These are phyloP conservation scores for Cryptotermes secundus DNA, from an alignment of 1,140 invertebrate genomes.

Conservation along the genomic window DNA sequence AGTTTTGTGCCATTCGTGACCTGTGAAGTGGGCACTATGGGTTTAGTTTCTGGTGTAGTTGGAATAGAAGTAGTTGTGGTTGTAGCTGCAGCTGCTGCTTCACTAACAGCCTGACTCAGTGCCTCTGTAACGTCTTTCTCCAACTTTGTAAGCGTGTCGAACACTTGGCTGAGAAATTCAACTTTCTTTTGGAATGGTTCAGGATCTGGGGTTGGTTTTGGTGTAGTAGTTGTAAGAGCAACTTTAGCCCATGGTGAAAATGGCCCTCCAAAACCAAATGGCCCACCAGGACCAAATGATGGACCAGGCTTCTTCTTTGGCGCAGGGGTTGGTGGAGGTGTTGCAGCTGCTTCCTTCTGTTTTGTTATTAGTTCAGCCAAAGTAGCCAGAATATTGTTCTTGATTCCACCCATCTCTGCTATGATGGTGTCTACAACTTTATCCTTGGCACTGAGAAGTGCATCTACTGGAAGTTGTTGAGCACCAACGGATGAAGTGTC, in stretches of 20 bases:
- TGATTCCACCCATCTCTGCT: constrained; percentile 44
- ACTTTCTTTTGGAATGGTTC: constrained; percentile 48
- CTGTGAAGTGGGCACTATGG: background rate
- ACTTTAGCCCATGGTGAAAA: background rate
- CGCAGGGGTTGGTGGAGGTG: constrained; percentile 37
- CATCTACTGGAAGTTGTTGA: constrained; percentile 10
- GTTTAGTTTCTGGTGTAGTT: background rate
- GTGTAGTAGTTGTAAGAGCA: constrained; percentile 39
- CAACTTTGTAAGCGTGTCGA: constrained; percentile 47
- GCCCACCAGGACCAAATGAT: constrained; percentile 13
- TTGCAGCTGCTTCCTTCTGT: constrained; percentile 40
- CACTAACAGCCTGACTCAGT: constrained; percentile 41
- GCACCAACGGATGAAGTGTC: background rate
- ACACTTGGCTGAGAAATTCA: constrained; percentile 46
- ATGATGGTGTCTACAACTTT: constrained; percentile 46
- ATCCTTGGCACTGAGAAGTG: constrained; percentile 43
- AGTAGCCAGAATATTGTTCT: constrained; percentile 46
- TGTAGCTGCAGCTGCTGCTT: background rate
- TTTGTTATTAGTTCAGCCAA: constrained; percentile 45
- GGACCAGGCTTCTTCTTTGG: constrained; percentile 41
- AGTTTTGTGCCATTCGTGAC: constrained; percentile 43
- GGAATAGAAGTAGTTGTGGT: background rate
- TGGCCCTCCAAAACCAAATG: constrained; percentile 5
- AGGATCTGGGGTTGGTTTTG: constrained; percentile 42
- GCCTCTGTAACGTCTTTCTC: constrained; percentile 46